Evolutionary conservation across 2,888 invertebrate genomes (phyloP), one percentile per base, ranked within the genome.

Genomic region (Apocheima hispidaria): DNA sequence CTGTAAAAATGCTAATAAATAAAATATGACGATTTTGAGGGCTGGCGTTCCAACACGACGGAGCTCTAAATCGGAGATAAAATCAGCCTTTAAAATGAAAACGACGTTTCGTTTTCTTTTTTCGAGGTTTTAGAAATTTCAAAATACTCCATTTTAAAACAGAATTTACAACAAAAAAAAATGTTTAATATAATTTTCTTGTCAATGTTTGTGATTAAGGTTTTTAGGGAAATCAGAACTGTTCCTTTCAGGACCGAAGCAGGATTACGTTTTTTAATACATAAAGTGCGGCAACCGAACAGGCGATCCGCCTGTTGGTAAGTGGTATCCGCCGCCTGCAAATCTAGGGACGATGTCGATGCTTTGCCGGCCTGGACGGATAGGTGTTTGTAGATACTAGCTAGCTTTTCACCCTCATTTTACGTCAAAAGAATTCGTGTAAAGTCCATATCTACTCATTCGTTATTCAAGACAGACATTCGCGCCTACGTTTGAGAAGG

Each of bases 1-100:
- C 78, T 75, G 80, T 81, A 81, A 79, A 81, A 80, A 75, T 59
- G 69, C 48, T 63, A 62, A 68, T 68, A 70, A 68, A 70, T 77
- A 70, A 78, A 77, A 79, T 78, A 79, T 78, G 74, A 73, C 69
- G 66, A 71, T 67, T 66, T 73, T 68, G 72, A 44, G 18, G 53
- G 33, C 35, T 23, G 53, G 18, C 28, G 28, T 21, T 21, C 40
- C 26, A 26, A 40, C 51, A 49, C 49, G 49, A 35, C 7, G 30
- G 44, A 40, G 48, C 51, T 43, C 36, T 51, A 51, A 51, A 51
- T 41, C 18, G 26, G 16, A 53, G 54, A 54, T 54, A 54, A 33
- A 43, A 54, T 54, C 44, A 44, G 54, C 26, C 33, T 54, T 54
- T 54, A 26, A 53, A 26, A 18, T 28, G 38, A 40, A 28, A 38